A percentile compares a stretch with the other conserved stretches of the same genome.
These are phyloP conservation scores for Semaprochilodus insignis DNA, from an alignment of 2,797 vertebrate species.

Conservation along the genomic window DNA sequence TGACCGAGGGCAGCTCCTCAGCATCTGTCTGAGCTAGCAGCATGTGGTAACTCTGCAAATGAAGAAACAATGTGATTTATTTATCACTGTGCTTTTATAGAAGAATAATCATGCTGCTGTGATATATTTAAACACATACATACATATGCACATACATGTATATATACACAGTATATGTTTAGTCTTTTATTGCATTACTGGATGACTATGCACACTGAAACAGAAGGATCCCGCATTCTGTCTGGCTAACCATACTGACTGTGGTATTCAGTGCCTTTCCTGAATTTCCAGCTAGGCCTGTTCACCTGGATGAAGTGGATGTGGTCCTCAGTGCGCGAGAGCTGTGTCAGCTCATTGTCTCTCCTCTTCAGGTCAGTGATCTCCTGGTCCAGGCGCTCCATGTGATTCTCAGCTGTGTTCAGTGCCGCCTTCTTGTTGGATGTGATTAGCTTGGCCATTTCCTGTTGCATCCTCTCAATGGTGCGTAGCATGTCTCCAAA, in stretches of 20 bases:
- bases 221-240: not conserved
- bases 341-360: conserved; percentile 81
- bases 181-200: not conserved
- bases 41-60: conserved; percentile 79
- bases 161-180: too few species aligned
- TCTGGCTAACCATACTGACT: not conserved
- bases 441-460: conserved; percentile 82
- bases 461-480: conserved; percentile 85
- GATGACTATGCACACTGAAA: not conserved
- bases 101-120: too few species aligned
- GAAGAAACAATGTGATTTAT: conserved; percentile 1
- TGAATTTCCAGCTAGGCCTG: not conserved
- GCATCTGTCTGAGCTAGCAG: conserved; percentile 82
- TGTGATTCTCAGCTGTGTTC: conserved; percentile 79
- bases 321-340: conserved; percentile 84
- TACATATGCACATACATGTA: too few species aligned
- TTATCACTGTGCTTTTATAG: not conserved
- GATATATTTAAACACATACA: too few species aligned
- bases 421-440: conserved; percentile 81
- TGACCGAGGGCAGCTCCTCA: conserved; percentile 80
- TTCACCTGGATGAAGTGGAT: conserved; percentile 86
- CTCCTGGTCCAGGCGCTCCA: conserved; percentile 82
- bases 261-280: not conserved
- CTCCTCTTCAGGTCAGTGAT: conserved; percentile 81
- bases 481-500: conserved; percentile 82